These are phyloP conservation scores for Leptonema lineaticorne DNA, from an alignment of 1,140 invertebrate species.

Conservation along the genomic window DNA sequence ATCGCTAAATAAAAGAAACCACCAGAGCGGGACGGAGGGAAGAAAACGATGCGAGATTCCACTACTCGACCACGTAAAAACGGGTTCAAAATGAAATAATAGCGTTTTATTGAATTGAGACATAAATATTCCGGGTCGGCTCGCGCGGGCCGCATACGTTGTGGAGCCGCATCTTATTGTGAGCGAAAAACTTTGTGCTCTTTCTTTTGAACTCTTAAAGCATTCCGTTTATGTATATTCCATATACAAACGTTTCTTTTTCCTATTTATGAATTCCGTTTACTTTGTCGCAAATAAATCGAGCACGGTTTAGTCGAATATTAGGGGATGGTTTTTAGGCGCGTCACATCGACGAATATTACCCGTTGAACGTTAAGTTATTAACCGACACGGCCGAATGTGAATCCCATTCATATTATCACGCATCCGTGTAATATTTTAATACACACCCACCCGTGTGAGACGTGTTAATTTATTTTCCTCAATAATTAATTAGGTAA, in stretches of 20 bases:
- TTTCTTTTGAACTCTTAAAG: not conserved
- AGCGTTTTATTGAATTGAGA: slow-evolving; percentile 41
- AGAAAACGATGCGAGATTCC: too few species aligned
- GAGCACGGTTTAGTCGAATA: not conserved
- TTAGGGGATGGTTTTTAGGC: not conserved
- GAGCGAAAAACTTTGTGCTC: not conserved
- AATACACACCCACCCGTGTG: not conserved
- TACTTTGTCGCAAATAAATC: slow-evolving; percentile 12
- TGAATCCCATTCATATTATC: too few species aligned
- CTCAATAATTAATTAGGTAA: not conserved
- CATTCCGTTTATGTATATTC: slow-evolving; percentile 14
- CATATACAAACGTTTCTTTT: not conserved
- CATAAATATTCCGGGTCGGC: slow-evolving; percentile 38
- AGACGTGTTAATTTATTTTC: slow-evolving; percentile 13
- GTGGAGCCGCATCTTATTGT: not conserved
- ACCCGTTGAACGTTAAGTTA: too few species aligned
- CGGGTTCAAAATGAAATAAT: slow-evolving; percentile 41
- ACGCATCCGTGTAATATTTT: not conserved
- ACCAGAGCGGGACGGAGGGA: too few species aligned
- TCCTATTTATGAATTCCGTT: slow-evolving; percentile 27
- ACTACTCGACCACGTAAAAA: too few species aligned
- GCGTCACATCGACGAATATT: slow-evolving; percentile 7
- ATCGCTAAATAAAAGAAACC: too few species aligned
- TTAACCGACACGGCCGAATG: too few species aligned
- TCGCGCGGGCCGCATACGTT: not conserved